Evolutionary conservation across 2,888 invertebrate genomes (phyloP).

Genomic region (Terebella lapidaria): DNA sequence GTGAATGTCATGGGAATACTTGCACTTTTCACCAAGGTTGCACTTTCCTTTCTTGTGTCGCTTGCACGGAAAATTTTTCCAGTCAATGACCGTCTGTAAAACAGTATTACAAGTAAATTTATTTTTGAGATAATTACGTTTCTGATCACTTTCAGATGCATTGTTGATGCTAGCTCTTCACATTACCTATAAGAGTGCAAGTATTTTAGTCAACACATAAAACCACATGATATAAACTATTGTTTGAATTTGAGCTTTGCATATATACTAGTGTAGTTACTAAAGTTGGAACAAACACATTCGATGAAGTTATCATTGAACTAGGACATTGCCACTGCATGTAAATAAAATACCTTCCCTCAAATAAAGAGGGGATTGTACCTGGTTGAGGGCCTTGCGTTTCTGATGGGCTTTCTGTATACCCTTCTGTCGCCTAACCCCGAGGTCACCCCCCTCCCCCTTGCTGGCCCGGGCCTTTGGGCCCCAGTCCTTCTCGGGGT

Average conservation of each 20-base stretch:
- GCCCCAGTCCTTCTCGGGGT: conserved; percentile 85
- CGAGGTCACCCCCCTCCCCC: conserved; percentile 10
- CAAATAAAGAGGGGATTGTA: neutral
- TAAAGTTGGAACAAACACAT: neutral
- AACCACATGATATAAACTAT: too few species aligned
- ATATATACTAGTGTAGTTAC: neutral
- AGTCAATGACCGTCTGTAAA: neutral
- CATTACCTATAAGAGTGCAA: too few species aligned
- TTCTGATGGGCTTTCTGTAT: conserved; percentile 15
- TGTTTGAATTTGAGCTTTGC: too few species aligned
- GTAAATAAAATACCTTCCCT: neutral
- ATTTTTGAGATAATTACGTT: neutral
- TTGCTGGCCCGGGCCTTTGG: conserved; percentile 70
- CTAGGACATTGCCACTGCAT: neutral
- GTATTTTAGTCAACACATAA: too few species aligned
- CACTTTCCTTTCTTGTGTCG: conserved; percentile 11
- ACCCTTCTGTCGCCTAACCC: conserved; percentile 17
- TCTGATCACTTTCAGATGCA: neutral
- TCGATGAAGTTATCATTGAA: too few species aligned
- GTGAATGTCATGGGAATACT: conserved; percentile 16
- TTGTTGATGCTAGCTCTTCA: too few species aligned
- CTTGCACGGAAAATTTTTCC: conserved; percentile 16
- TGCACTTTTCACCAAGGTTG: conserved; percentile 14
- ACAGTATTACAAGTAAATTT: neutral
- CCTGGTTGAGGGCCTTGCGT: conserved; percentile 7